A percentile compares a stretch with the other conserved stretches of the same genome.
Conservation (phyloP, 1,140 invertebrate genomes). For the Latrodectus geometricus region DNA sequence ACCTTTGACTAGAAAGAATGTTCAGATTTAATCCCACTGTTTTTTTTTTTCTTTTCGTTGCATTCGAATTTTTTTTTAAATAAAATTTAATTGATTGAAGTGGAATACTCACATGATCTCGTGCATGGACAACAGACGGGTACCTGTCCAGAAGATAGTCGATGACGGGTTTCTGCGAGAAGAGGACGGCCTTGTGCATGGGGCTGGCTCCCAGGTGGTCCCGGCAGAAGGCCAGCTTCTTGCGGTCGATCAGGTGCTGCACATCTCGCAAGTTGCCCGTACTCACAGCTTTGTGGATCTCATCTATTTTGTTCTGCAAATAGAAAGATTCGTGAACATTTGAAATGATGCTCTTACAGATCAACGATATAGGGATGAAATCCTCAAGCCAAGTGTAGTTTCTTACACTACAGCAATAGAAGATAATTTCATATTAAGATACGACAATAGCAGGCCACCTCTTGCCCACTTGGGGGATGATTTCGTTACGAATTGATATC, state of each 20-base stretch:
- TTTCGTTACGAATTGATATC: too few relatives aligned
- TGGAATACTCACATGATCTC: slow-evolving; percentile 64
- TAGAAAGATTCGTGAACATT: too few relatives aligned
- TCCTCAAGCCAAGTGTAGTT: too few relatives aligned
- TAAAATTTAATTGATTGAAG: neutral
- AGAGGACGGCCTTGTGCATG: slow-evolving; percentile 83
- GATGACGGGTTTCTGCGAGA: slow-evolving; percentile 79
- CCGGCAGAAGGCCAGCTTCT: slow-evolving; percentile 77
- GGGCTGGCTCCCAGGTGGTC: slow-evolving; percentile 81
- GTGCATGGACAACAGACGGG: slow-evolving; percentile 70
- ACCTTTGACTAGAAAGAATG: too few relatives aligned
- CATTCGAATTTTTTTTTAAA: neutral
- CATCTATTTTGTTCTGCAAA: slow-evolving; percentile 82
- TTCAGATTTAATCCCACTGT: too few relatives aligned
- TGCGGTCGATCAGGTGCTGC: slow-evolving; percentile 70
- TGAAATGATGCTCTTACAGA: too few relatives aligned
- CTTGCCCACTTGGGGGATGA: too few relatives aligned
- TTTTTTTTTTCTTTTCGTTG: slow-evolving; percentile 4
- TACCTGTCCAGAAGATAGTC: slow-evolving; percentile 81
- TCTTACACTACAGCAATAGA: too few relatives aligned
- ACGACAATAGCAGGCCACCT: too few relatives aligned
- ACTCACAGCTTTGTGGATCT: slow-evolving; percentile 75
- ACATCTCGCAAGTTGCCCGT: slow-evolving; percentile 62
- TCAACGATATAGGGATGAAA: too few relatives aligned
- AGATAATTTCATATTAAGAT: too few relatives aligned